Percentiles rank a stretch among this genome's conserved stretches.
These are phyloP conservation scores for Iphiclides podalirius DNA, from an alignment of 2,888 invertebrate genomes.

Conservation along the genomic window DNA sequence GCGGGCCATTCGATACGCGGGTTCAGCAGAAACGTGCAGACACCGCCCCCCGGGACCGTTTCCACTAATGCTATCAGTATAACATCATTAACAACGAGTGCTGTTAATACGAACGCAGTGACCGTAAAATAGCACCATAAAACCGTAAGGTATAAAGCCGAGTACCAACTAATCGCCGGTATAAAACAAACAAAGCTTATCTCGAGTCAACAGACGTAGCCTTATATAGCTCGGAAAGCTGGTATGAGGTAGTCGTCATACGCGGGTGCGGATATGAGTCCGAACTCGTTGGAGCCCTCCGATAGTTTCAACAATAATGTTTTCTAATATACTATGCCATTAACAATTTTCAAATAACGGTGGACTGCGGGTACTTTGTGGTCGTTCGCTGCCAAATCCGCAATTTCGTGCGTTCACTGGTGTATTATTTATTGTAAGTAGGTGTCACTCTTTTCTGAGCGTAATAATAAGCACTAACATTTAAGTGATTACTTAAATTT, in stretches of 20 bases:
- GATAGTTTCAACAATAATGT: not conserved
- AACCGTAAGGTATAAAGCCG: conserved; percentile 36
- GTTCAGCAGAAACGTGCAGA: not conserved
- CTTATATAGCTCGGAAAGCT: conserved; percentile 58
- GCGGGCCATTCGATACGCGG: conserved; percentile 10
- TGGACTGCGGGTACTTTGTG: conserved; percentile 2
- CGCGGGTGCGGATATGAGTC: not conserved
- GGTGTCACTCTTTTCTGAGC: too few relatives aligned
- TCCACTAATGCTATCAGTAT: not conserved
- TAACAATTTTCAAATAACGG: conserved; percentile 13
- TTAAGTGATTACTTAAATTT: too few relatives aligned
- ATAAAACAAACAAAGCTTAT: conserved; percentile 69
- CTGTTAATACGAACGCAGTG: not conserved
- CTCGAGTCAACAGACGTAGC: conserved; percentile 54
- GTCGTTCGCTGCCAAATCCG: not conserved
- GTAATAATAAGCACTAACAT: too few relatives aligned
- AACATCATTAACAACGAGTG: not conserved
- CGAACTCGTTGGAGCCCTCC: not conserved
- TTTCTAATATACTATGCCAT: conserved; percentile 10
- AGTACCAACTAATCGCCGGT: conserved; percentile 48
- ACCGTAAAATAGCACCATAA: conserved; percentile 29
- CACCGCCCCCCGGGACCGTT: not conserved
- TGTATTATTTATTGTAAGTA: not conserved
- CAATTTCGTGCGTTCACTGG: not conserved
- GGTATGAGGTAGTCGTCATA: conserved; percentile 28